Evolutionary conservation across 2,888 invertebrate genomes (phyloP), one percentile per base, ranked within the genome.

Genomic region (Lamproptera curius): DNA sequence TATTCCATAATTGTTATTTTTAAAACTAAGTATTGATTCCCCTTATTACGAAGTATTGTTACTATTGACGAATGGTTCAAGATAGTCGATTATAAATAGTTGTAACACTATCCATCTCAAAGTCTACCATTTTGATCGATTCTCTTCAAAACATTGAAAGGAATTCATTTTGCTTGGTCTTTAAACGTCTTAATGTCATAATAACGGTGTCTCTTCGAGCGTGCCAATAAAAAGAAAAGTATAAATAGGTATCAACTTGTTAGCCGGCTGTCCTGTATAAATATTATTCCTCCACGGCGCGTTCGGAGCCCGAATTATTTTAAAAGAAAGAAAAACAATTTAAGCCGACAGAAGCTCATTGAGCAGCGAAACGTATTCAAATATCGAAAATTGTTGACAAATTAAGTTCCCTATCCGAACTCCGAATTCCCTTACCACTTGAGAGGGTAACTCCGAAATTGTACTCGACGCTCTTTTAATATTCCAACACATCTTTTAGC

Each of bases 361-460:
- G 84, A 83, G 73, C 83, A 79, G 76, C 74, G 77, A 79, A 84
- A 84, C 82, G 79, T 85, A 87, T 86, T 86, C 86, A 86, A 85
- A 87, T 87, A 86, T 86, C 81, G 83, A 80, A 86, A 86, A 87
- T 86, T 87, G 86, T 87, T 86, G 86, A 86, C 87, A 86, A 86
- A 87, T 86, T 85, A 87, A 86, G 81, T 83, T 83, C 86, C 86
- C 85, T 76, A 68, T 67, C 70, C 70, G 66, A 71, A 67, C 66
- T 72, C n/a, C 67, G 75, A 74, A 80, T 82, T 78, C 86, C 84
- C 82, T 82, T 79, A 80, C 83, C 84, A 85, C 86, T 85, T 81
- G 80, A 84, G 76, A 76, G 73, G 63, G 73, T 67, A 72, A 73
- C 76, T 75, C 73, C 73, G 72, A 82, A 83, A 83, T 80, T 81